A percentile compares a stretch with the other conserved stretches of the same genome.
Evolutionary conservation across 2,888 invertebrate genomes (phyloP).

Genomic region (Coenonympha glycerion): DNA sequence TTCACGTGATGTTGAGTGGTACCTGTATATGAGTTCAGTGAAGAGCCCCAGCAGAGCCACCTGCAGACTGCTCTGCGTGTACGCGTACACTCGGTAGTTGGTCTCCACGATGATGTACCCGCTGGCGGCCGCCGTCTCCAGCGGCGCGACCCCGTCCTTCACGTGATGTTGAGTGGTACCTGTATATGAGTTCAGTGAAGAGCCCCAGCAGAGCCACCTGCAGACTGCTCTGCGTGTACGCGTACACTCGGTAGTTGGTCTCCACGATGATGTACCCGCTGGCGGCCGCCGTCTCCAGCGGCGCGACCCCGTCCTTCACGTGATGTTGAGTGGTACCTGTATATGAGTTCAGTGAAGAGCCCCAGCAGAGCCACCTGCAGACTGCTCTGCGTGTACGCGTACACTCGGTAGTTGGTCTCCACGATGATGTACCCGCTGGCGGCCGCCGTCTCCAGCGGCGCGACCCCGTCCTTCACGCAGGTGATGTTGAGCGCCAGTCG

Average conservation of each 20-base stretch:
- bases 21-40: constrained; percentile 93
- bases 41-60: constrained; percentile 95
- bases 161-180: constrained; percentile 91
- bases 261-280: constrained; percentile 93
- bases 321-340: constrained; percentile 92
- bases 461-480: constrained; percentile 61
- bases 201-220: constrained; percentile 95
- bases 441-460: constrained; percentile 59
- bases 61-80: constrained; percentile 93
- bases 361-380: constrained; percentile 95
- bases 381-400: constrained; percentile 95
- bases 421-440: constrained; percentile 88
- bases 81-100: constrained; percentile 95
- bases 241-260: constrained; percentile 95
- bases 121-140: constrained; percentile 59
- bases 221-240: constrained; percentile 93
- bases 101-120: constrained; percentile 97
- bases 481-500: constrained; percentile 91
- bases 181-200: constrained; percentile 94
- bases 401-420: constrained; percentile 95
- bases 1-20: constrained; percentile 86
- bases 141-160: constrained; percentile 49
- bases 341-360: constrained; percentile 93
- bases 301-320: constrained; percentile 57
- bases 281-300: constrained; percentile 58